Evolutionary conservation across 2,888 invertebrate species (phyloP), one percentile per base, ranked within the genome.

Genomic region (Caradrina clavipalpis): DNA sequence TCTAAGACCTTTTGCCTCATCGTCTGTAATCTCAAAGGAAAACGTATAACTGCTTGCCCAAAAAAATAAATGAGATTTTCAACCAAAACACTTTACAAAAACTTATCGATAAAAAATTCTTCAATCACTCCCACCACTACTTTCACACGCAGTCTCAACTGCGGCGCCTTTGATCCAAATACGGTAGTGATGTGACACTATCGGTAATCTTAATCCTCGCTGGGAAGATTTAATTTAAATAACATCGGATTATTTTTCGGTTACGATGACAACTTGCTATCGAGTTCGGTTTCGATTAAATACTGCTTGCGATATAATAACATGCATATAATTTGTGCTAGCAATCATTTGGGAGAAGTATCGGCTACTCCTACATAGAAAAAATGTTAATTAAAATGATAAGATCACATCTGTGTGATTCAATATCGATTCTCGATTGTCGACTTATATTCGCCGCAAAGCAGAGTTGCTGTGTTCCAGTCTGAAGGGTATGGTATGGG

Each of bases 111-210:
- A 45, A 0, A 21, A 26, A 45, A 51, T 15, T 42, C 17, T 21
- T 5, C 7, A 17, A 39, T 7, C 15, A 51, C 21, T 8, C 45
- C 17, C 65, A 57, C 50, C 78, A 80, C 85, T 84, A 69, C 50
- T 57, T 63, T 70, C 54, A 60, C 80, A 68, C 67, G 51, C 42
- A 22, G 22, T 55, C 39, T 31, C 57, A 58, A 51, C 51, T 17
- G 73, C 82, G 80, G 86, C 65, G 6, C 71, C 72, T 85, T 80
- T 85, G 76, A 81, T 80, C 76, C 58, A 26, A 66, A 69, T 63
- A 75, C 65, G 69, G 73, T 85, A 84, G 84, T 81, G 84, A 83
- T 74, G 83, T 75, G 86, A 82, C 84, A 82, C 62, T 82, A 83
- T 85, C 84, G 73, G 50, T 60, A 68, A 79, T 79, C 79, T 83